A percentile compares a stretch with the other conserved stretches of the same genome.
Evolutionary conservation across 2,113 vertebrate species (phyloP).

Genomic region (Heptranchias perlo): DNA sequence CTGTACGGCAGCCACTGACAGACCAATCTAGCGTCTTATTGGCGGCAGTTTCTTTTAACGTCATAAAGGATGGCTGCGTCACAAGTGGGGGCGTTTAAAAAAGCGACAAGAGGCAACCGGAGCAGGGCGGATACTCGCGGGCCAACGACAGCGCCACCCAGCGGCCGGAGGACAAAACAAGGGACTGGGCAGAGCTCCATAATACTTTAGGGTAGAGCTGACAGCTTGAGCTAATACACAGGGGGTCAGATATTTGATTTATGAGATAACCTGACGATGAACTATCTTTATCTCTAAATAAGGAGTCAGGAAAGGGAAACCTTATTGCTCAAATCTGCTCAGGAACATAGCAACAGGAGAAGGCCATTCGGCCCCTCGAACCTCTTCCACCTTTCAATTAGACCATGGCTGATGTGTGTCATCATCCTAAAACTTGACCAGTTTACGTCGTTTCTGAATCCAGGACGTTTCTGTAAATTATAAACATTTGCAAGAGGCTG

Average conservation of each 20-base stretch:
- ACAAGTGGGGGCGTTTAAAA: neutral
- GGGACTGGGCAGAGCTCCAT: too few species aligned
- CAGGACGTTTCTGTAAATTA: too few species aligned
- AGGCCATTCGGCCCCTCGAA: too few species aligned
- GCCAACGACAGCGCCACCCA: neutral
- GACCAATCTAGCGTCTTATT: neutral
- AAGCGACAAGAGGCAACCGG: neutral
- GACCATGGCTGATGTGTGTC: too few species aligned
- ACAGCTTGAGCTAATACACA: too few species aligned
- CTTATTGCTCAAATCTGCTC: neutral
- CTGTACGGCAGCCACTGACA: too few species aligned
- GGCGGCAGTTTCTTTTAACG: neutral
- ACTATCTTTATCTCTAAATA: neutral
- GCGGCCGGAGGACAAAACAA: neutral
- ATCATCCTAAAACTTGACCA: too few species aligned
- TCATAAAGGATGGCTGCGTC: neutral
- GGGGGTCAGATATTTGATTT: too few species aligned
- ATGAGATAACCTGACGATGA: neutral
- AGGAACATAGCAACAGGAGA: neutral
- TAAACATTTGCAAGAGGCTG: too few species aligned
- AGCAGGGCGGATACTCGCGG: rapidly evolving
- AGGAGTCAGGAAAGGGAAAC: neutral
- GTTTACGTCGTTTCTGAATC: too few species aligned
- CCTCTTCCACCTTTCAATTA: too few species aligned
- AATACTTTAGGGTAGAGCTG: too few species aligned